Conservation (phyloP, 2,888 invertebrate genomes). For the Nowickia ferox region DNA sequence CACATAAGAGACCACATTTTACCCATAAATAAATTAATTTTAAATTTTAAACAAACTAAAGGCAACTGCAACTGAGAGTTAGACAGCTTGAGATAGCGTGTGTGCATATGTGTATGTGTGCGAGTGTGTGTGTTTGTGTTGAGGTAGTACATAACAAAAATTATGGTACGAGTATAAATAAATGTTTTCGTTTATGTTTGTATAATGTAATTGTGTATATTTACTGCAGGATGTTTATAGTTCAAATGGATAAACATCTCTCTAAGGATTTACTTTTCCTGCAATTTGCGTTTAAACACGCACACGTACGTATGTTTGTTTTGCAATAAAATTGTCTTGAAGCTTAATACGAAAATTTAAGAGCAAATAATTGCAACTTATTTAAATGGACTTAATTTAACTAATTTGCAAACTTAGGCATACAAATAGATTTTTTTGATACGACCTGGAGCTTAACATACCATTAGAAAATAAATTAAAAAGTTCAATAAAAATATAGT, state of each 20-base stretch:
- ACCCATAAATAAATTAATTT: constrained; percentile 63
- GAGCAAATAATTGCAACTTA: background rate
- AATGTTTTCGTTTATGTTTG: background rate
- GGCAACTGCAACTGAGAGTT: background rate
- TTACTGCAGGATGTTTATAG: constrained; percentile 56
- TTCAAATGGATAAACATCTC: constrained; percentile 66
- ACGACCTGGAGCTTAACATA: too few relatives aligned
- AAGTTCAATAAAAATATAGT: too few relatives aligned
- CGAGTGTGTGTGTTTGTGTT: background rate
- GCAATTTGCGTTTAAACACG: background rate
- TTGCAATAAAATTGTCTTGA: background rate
- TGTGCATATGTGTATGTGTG: background rate
- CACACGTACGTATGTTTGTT: background rate
- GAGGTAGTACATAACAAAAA: background rate
- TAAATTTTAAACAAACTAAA: constrained; percentile 46
- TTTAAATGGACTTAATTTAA: background rate
- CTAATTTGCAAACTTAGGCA: background rate
- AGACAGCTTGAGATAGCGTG: background rate
- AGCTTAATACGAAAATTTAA: constrained; percentile 3
- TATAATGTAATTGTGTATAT: background rate
- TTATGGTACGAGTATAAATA: background rate
- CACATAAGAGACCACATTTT: constrained; percentile 54
- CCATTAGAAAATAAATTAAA: too few relatives aligned
- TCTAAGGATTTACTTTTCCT: constrained; percentile 47
- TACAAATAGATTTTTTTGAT: too few relatives aligned